Base-by-base conservation (phyloP, 2,888 invertebrate genomes). In the Anodontia alba region DNA sequence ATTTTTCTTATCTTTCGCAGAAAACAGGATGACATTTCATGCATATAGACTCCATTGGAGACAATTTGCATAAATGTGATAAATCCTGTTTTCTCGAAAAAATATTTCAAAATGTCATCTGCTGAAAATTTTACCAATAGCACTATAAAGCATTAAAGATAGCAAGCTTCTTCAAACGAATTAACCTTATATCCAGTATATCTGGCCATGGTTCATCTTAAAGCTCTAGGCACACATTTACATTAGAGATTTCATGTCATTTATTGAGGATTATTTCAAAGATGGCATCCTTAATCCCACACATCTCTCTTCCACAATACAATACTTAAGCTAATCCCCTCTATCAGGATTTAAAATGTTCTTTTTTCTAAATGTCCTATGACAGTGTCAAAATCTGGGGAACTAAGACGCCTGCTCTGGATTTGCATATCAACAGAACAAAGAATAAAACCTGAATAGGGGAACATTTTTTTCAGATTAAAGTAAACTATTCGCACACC, bases 201-300 rank as follows among this genome's bases (percentile, higher is more conserved):
- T n/a, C 5, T 78, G 75, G 68, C 76, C 54, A 46, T 33, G 62
- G 62, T 62, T 62, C 62, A 62, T 62, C 62, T 33, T 12, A 33
- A 33, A 54, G 54, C 54, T n/a, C 8, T 29, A 20, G 76, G 78
- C 83, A 79, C 77, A 79, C 83, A 83, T 83, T 83, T 83, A 80
- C 83, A 83, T 83, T 79, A 36, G 80, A 62, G 80, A 83, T 83
- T 80, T 78, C 73, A 49, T 72, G 78, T 80, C 77, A 83, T 83
- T 83, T 83, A 78, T 78, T 75, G 38, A 62, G 74, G 74, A 74
- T 78, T 74, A 33, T 17, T 38, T 68, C 12, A 38, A 38, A 31
- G 43, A 62, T 70, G 74, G 74, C 69, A 74, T 57, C 23, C 51
- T 57, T 78, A 78, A 78, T 78, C 78, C 74, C n/a, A 62, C 70